Evolutionary conservation across 2,113 vertebrate species (phyloP).

Genomic region (Engystomops pustulosus): DNA sequence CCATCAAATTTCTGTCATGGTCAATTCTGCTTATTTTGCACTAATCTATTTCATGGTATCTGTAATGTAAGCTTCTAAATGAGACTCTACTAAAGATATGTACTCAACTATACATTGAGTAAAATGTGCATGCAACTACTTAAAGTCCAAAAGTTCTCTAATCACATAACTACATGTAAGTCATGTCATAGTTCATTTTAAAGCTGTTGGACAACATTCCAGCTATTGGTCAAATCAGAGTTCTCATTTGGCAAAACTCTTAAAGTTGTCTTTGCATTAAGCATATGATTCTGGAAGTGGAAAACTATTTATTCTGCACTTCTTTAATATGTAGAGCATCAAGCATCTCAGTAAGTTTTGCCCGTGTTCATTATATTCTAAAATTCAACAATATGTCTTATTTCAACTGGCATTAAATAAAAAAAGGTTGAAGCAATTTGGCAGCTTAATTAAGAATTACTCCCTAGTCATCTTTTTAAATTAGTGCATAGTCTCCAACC

Average conservation of each 20-base stretch:
- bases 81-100: no score
- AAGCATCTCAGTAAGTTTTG: slow-evolving; percentile 5
- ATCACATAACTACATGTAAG: no score
- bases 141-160: no score
- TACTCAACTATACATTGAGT: no score
- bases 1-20: no score
- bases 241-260: background rate
- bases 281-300: no score
- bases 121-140: no score
- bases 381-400: slow-evolving; percentile 54
- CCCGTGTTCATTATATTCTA: slow-evolving; percentile 31
- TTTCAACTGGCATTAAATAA: slow-evolving; percentile 51
- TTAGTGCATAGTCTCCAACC: slow-evolving; percentile 44
- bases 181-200: background rate
- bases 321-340: background rate
- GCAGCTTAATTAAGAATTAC: slow-evolving; percentile 58
- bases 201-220: background rate
- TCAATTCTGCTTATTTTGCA: no score
- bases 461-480: slow-evolving; percentile 59
- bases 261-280: background rate
- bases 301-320: no score
- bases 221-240: background rate
- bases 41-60: no score
- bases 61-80: no score
- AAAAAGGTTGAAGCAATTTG: slow-evolving; percentile 50